phyloP scores from a whole-genome alignment of 2,113 vertebrate genomes.

The western clawed frog (Xenopus tropicalis) region DNA sequence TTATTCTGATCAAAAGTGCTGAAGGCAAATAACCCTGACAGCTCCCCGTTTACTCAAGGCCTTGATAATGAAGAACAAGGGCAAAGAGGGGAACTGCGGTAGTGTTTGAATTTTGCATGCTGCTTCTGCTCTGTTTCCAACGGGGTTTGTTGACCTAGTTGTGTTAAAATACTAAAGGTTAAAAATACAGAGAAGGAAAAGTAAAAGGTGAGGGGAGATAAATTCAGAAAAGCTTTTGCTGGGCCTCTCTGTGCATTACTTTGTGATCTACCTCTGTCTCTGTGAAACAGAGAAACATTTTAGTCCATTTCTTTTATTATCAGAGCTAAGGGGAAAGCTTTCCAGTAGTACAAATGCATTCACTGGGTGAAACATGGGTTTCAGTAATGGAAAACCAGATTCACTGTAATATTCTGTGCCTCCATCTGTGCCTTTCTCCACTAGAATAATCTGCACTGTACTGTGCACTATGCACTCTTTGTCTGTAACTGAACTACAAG shows the following conservation, averaged over 20 bases:
- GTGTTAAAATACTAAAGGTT: conserved; percentile 39
- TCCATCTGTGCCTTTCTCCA: too few species aligned
- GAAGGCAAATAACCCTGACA: conserved; percentile 47
- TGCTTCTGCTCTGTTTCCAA: conserved; percentile 9
- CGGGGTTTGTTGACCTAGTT: conserved; percentile 28
- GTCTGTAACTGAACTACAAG: too few species aligned
- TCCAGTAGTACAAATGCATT: too few species aligned
- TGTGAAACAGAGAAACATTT: too few species aligned
- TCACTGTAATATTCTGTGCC: too few species aligned
- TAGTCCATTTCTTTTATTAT: too few species aligned
- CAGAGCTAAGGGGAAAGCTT: too few species aligned
- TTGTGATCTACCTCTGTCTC: too few species aligned
- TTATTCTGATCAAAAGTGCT: conserved; percentile 46
- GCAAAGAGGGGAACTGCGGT: conserved; percentile 21
- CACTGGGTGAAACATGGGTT: too few species aligned
- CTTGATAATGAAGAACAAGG: conserved; percentile 43
- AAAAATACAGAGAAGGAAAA: conserved; percentile 26
- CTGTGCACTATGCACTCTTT: too few species aligned
- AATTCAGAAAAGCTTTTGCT: not conserved
- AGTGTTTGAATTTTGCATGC: conserved; percentile 16
- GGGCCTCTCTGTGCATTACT: not conserved
- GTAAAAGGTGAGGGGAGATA: conserved; percentile 5
- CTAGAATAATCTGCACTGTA: too few species aligned
- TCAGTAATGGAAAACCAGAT: too few species aligned
- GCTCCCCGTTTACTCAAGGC: conserved; percentile 42